Base-by-base conservation (phyloP, 2,113 vertebrate species). In the Lasiurus borealis region DNA sequence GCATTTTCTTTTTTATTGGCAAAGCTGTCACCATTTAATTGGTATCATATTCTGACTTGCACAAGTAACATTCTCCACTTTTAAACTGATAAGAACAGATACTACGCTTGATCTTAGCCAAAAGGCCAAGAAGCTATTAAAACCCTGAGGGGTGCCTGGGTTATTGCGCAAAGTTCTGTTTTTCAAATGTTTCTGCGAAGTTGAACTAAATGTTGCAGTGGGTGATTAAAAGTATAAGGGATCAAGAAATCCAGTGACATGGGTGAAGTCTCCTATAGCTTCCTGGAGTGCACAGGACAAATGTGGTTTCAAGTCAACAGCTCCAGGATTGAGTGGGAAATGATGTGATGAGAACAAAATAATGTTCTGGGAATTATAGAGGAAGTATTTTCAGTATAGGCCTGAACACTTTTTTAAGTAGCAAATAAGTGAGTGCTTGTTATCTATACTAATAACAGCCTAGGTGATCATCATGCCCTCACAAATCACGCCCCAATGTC, bases 31-130 rank as follows among this genome's bases (percentile, higher is more conserved):
- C 98, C 97, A 93, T 94, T n/a, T 2, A 15, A 96, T 98, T 98
- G 98, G 98, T 96, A 97, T 92, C 88, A 98, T 98, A 98, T 98
- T 98, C 98, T 98, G 98, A 98, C 98, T 98, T 97, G 98, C 57
- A 98, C 98, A 98, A 98, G 98, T 34, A 4, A 98, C 98, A 98
- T 76, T 76, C 14, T 27, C 73, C 1, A 2, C 14, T 54, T 40
- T 8, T 12, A 25, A 40, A 40, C 40, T 40, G 40, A 40, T 40
- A 40, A 40, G 40, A 40, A 40, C 40, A 40, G 40, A 40, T 40
- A 40, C 40, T 40, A 40, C 40, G 5, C 40, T 40, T 40, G 40
- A 40, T 40, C 40, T 40, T 40, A 40, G 40, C 40, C 40, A 40
- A 40, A 40, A 40, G 40, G 40, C 40, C 40, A 40, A 40, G 40